Conservation (phyloP, 2,888 invertebrate species). For the Drosophila mayaguana region DNA sequence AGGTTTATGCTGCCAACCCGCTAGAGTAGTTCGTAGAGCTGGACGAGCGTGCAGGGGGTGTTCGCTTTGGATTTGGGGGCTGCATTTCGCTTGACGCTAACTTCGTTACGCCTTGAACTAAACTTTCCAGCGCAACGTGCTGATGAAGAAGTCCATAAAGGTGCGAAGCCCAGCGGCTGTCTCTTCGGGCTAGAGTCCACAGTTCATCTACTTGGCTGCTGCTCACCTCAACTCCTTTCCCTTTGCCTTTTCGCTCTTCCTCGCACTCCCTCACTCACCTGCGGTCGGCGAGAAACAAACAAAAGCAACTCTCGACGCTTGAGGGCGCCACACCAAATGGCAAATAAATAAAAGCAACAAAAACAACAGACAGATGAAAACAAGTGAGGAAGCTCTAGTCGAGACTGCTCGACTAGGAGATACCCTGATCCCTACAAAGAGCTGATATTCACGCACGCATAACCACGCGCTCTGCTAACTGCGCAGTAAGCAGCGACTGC, state of each 20-base stretch:
- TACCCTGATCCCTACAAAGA: no score
- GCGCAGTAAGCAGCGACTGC: no score
- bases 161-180: constrained; percentile 59
- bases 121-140: constrained; percentile 55
- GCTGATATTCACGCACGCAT: no score
- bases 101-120: constrained; percentile 57
- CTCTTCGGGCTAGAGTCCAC: not conserved
- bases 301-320: constrained; percentile 41
- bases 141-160: constrained; percentile 74
- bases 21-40: not conserved
- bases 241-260: not conserved
- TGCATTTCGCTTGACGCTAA: constrained; percentile 48
- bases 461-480: no score
- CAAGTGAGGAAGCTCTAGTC: no score
- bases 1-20: constrained; percentile 24
- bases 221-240: not conserved
- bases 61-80: not conserved
- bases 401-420: no score
- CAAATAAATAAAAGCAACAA: constrained; percentile 50
- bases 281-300: constrained; percentile 62
- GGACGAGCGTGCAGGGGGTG: not conserved
- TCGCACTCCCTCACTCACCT: not conserved
- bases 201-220: constrained; percentile 9
- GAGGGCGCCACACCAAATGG: constrained; percentile 42
- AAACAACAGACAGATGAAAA: no score